A percentile compares a stretch with the other conserved stretches of the same genome.
phyloP scores from a whole-genome alignment of 2,888 invertebrate species.

The Temnothorax ravouxi region DNA sequence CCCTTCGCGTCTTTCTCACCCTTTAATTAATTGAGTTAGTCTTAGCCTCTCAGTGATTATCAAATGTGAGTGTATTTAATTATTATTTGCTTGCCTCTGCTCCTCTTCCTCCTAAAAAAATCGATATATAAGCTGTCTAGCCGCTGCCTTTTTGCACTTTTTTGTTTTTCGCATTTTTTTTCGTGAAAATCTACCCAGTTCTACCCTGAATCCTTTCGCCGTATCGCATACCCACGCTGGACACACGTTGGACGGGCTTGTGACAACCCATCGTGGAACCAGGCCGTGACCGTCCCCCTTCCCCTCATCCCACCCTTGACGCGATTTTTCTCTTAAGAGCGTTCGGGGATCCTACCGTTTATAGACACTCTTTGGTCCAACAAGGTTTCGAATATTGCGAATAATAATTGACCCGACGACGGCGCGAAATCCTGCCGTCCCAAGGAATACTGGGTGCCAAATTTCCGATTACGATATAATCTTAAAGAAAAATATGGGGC shows the following conservation, averaged over 20 bases:
- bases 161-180: constrained; percentile 26
- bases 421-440: constrained; percentile 58
- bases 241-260: constrained; percentile 65
- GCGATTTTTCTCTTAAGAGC: constrained; percentile 25
- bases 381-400: constrained; percentile 65
- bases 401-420: constrained; percentile 74
- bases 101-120: constrained; percentile 69
- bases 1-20: constrained; percentile 53
- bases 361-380: constrained; percentile 75
- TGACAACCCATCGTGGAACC: constrained; percentile 65
- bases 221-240: constrained; percentile 12
- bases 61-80: constrained; percentile 84
- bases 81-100: constrained; percentile 74
- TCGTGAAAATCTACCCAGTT: constrained; percentile 28
- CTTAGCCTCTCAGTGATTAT: constrained; percentile 87
- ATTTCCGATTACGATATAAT: background rate
- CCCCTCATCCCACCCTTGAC: constrained; percentile 6
- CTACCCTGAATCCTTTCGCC: background rate
- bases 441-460: constrained; percentile 41
- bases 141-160: constrained; percentile 80
- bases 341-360: constrained; percentile 47
- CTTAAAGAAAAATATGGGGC: background rate
- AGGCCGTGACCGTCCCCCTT: constrained; percentile 36
- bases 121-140: constrained; percentile 84
- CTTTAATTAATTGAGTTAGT: constrained; percentile 84